Base-by-base conservation (phyloP, 2,888 invertebrate genomes). In the Tetheella fluctuosa region DNA sequence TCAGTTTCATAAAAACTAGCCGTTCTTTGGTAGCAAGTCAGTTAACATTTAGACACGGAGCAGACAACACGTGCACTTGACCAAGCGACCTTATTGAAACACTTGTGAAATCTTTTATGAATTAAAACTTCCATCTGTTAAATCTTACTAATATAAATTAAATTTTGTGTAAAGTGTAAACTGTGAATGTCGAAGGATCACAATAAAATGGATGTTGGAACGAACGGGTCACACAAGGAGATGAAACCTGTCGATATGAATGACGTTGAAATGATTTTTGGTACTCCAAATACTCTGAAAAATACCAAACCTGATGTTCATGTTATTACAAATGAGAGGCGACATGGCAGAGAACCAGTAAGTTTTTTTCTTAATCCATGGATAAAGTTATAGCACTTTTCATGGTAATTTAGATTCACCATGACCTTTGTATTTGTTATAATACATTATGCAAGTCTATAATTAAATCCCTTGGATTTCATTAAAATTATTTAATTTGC, bases 191-290 rank as follows among this genome's bases (percentile, higher is more conserved):
- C 78, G 5, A 66, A 60, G 23, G 71, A 76, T n/a, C 71, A 74
- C 28, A 70, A 74, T 12, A 81, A 70, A 61, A 59, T 80, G 62
- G 75, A 81, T 34, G 75, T 81, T 57, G 68, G 77, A 39, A 39
- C n/a, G 60, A 74, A 80, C 42, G 81, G 82, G 39, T 64, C 76
- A 3, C 37, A 37, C 15, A 70, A 76, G 25, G 83, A 80, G 59
- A 66, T 70, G 39, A 39, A 63, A 2, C 64, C 71, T 7, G 23
- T 80, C 56, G 83, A 89, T 52, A 59, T 78, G 30, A 81, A 82
- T 23, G 84, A 81, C 7, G 70, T 91, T 0, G 88, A 88, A 54
- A 81, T 80, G 80, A 78, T 91, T 60, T 91, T 91, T 61, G 90
- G 90, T 0, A 84, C 68, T 10, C 81, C 85, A 5, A 66, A 66